A percentile compares a stretch with the other conserved stretches of the same genome.
phyloP scores from a whole-genome alignment of 2,113 vertebrate species.

The Meles meles region DNA sequence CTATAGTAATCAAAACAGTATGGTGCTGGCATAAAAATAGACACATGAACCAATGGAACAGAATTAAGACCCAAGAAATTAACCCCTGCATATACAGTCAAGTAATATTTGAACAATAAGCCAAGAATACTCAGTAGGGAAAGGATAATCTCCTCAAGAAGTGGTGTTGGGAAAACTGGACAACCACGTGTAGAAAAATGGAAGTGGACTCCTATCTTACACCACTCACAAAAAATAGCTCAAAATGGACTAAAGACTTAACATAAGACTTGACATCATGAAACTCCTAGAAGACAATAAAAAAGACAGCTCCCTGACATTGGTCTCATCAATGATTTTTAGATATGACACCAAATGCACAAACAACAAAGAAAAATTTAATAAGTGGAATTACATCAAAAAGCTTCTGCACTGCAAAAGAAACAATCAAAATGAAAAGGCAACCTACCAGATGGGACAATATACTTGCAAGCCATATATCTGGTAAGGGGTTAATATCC shows the following conservation, averaged over 20 bases:
- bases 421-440: neutral
- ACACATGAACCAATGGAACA: neutral
- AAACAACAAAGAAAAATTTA: neutral
- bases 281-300: neutral
- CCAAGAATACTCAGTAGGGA: neutral
- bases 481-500: neutral
- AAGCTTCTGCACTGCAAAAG: neutral
- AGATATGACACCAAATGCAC: neutral
- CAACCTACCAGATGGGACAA: neutral
- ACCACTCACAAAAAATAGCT: neutral
- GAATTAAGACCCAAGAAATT: neutral
- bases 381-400: neutral
- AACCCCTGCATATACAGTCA: neutral
- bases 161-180: neutral
- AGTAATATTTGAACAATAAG: neutral
- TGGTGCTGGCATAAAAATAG: neutral
- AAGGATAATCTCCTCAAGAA: neutral
- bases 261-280: neutral
- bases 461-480: neutral
- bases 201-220: neutral
- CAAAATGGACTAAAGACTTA: neutral
- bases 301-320: neutral
- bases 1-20: neutral
- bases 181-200: neutral
- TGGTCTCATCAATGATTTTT: neutral